Evolutionary conservation across 2,888 invertebrate species (phyloP), one percentile per base, ranked within the genome.

Genomic region (Capitulum mitella): DNA sequence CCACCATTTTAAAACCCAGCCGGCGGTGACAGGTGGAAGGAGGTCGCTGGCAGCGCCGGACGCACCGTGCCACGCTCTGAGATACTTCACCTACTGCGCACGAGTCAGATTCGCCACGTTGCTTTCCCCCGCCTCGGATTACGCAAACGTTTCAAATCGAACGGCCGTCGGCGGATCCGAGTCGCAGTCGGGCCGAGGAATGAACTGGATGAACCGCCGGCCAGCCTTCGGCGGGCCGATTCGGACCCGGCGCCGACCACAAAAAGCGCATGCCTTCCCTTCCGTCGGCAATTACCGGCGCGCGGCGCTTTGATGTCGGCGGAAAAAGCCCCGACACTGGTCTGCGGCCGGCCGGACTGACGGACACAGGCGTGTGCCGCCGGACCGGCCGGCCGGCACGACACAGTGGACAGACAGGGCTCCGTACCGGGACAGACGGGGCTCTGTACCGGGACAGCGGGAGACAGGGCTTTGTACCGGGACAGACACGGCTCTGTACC

Each of bases 231-330:
- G 22, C 32, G 32, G 61, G n/a, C 32, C 61, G 32, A 32, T 70
- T 37, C 70, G 37, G 19, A 34, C 37, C 16, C 70, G 22, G 70
- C 22, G 26, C n/a, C 54, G 54, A 10, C 26, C 37, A 70, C 70
- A 70, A 70, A 70, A 70, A 70, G 70, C 70, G 37, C 34, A 70
- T 37, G 34, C 70, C 70, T 70, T 70, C 6, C 26, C 70, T 70
- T 70, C 70, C 37, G 34, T 37, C 70, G 37, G 32, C 70, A 70
- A 70, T 70, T 70, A 70, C 70, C 22, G 10, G 37, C 37, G 32
- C 37, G 14, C 70, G 70, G 70, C 70, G 70, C 70, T 70, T 70
- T 70, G 70, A 70, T 29, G 70, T 70, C 29, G 34, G 16, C 32
- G 37, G 37, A 70, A 70, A 70, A 70, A 70, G 37, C 5, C 37